A percentile compares a stretch with the other conserved stretches of the same genome.
Evolutionary conservation across 1,140 invertebrate genomes (phyloP).

Genomic region (Chionoecetes opilio): DNA sequence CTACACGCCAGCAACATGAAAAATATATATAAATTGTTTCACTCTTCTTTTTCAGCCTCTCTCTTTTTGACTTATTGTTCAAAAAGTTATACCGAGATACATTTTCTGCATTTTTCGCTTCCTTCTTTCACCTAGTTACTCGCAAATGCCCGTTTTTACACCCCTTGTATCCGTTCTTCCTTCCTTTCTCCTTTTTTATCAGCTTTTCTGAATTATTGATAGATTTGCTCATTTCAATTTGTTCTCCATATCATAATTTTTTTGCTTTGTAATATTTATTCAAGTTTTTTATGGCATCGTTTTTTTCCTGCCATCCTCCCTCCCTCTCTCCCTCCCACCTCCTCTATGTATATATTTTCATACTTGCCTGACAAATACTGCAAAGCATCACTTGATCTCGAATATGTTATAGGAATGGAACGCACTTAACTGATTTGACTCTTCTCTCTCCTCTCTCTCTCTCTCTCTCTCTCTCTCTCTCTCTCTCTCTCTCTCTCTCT

Average conservation of each 20-base stretch:
- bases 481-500: too few relatives aligned
- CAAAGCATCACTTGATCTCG: too few relatives aligned
- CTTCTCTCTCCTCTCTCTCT: too few relatives aligned
- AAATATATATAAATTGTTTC: slow-evolving; percentile 7
- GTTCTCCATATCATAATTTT: neutral
- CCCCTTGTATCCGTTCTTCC: neutral
- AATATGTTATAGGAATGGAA: too few relatives aligned
- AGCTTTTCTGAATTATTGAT: too few relatives aligned
- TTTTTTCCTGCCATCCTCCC: neutral
- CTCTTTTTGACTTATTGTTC: neutral
- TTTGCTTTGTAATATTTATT: neutral
- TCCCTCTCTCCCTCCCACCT: neutral
- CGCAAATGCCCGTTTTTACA: neutral
- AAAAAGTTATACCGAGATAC: too few relatives aligned
- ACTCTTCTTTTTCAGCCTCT: neutral
- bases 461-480: too few relatives aligned
- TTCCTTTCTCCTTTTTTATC: neutral
- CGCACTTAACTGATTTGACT: too few relatives aligned
- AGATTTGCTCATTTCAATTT: neutral
- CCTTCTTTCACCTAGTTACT: too few relatives aligned
- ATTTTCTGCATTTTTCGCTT: too few relatives aligned
- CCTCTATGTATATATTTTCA: too few relatives aligned
- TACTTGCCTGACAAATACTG: too few relatives aligned
- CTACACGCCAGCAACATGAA: neutral
- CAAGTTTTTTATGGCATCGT: neutral